Evolutionary conservation across 2,888 invertebrate genomes (phyloP).

Genomic region (Lampropteryx suffumata): DNA sequence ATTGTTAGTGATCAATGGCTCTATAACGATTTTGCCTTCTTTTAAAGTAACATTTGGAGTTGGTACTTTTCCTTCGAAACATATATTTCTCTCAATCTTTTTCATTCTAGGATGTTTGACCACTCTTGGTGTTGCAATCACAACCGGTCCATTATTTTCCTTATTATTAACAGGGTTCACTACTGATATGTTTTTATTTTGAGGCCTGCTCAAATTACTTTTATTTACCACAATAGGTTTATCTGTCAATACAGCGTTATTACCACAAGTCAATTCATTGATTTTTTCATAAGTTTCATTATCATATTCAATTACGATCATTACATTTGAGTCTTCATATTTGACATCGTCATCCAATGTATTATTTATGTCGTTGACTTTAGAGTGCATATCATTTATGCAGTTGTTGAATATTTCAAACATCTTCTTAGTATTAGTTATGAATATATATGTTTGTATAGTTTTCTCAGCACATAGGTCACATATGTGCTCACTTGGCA

Average conservation of each 20-base stretch:
- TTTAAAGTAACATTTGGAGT: constrained; percentile 42
- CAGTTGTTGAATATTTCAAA: constrained; percentile 47
- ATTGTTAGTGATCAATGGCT: constrained; percentile 37
- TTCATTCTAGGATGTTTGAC: constrained; percentile 28
- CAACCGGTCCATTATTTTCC: constrained; percentile 27
- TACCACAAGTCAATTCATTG: constrained; percentile 38
- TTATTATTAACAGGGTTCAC: neutral
- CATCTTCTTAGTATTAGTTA: constrained; percentile 49
- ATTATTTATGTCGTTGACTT: constrained; percentile 44
- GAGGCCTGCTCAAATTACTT: neutral
- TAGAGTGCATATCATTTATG: constrained; percentile 49
- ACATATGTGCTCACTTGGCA: constrained; percentile 46
- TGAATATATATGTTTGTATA: constrained; percentile 53
- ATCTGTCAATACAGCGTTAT: constrained; percentile 38
- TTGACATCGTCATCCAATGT: constrained; percentile 36
- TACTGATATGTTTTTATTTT: neutral
- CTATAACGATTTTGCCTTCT: constrained; percentile 47
- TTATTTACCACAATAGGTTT: constrained; percentile 30
- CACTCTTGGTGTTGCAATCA: constrained; percentile 24
- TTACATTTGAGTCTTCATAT: constrained; percentile 47
- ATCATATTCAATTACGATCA: constrained; percentile 55
- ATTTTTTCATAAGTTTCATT: constrained; percentile 39
- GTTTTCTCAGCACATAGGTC: constrained; percentile 50
- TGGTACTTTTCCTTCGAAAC: constrained; percentile 9
- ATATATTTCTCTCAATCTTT: neutral